Conservation (phyloP, 2,113 vertebrate genomes). For the Riparia riparia region DNA sequence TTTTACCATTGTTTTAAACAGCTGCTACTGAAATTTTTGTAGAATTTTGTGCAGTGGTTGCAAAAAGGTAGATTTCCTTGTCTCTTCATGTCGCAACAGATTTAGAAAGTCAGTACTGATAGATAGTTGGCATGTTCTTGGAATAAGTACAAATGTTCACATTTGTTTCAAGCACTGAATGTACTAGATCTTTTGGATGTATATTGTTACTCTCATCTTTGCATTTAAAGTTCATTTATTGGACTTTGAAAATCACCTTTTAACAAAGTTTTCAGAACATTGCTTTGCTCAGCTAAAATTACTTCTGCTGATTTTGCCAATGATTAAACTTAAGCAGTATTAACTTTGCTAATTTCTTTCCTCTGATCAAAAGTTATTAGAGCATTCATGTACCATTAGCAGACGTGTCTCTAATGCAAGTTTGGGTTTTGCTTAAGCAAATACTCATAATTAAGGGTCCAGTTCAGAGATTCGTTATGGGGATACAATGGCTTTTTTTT, state of each 20-base stretch:
- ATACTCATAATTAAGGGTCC: not conserved
- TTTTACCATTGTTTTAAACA: not conserved
- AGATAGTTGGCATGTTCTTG: not conserved
- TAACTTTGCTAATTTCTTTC: conserved; percentile 15
- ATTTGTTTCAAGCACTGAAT: not conserved
- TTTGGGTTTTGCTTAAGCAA: conserved; percentile 23
- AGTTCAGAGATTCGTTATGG: not conserved
- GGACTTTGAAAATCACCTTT: conserved; percentile 44
- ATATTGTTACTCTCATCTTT: not conserved
- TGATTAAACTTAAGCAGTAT: conserved; percentile 45
- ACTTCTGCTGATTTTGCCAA: not conserved
- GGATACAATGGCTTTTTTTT: not conserved
- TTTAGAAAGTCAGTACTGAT: not conserved
- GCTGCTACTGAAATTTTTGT: not conserved
- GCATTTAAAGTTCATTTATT: not conserved
- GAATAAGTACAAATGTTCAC: not conserved
- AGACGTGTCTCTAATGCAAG: not conserved
- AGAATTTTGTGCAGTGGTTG: not conserved
- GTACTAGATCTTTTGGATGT: not conserved
- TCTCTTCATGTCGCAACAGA: not conserved
- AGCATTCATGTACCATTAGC: conserved; percentile 24
- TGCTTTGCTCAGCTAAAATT: conserved; percentile 41
- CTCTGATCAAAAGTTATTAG: conserved; percentile 7
- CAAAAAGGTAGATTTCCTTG: not conserved
- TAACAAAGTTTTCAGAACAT: conserved; percentile 14